Conservation (phyloP, 2,888 invertebrate species). For the Gibbula magus region DNA sequence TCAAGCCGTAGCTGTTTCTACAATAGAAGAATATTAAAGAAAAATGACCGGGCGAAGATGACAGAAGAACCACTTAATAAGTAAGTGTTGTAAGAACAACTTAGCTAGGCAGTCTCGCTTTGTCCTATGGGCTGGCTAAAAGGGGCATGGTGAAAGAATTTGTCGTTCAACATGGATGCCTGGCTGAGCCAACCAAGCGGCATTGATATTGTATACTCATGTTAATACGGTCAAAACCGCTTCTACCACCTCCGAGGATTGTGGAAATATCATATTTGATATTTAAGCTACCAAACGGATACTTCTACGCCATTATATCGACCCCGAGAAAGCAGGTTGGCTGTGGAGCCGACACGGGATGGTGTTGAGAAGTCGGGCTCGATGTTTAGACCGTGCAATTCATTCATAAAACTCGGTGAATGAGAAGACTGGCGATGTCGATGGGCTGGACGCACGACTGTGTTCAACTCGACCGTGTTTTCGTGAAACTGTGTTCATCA, state of each 20-base stretch:
- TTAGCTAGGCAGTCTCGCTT: neutral
- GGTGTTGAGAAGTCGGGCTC: neutral
- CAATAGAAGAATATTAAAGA: constrained; percentile 31
- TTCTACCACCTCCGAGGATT: neutral
- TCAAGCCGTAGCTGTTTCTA: constrained; percentile 31
- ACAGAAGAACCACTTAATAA: constrained; percentile 60
- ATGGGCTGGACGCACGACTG: neutral
- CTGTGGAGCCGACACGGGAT: neutral
- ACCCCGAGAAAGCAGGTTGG: neutral
- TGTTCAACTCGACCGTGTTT: neutral
- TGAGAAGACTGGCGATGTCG: constrained; percentile 26
- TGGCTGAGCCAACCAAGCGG: neutral
- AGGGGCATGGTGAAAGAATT: constrained; percentile 37
- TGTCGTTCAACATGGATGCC: constrained; percentile 41
- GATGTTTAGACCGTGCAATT: constrained; percentile 26
- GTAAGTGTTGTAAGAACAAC: constrained; percentile 51
- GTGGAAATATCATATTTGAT: neutral
- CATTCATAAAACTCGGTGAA: constrained; percentile 51
- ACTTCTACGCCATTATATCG: neutral
- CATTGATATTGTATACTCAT: constrained; percentile 4
- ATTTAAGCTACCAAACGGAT: neutral
- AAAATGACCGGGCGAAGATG: constrained; percentile 59
- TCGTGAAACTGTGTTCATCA: neutral
- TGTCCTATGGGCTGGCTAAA: constrained; percentile 18
- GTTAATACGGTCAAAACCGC: neutral